A percentile compares a stretch with the other conserved stretches of the same genome.
Conservation (phyloP, 1,140 invertebrate species). For the Leptinotarsa texana region DNA sequence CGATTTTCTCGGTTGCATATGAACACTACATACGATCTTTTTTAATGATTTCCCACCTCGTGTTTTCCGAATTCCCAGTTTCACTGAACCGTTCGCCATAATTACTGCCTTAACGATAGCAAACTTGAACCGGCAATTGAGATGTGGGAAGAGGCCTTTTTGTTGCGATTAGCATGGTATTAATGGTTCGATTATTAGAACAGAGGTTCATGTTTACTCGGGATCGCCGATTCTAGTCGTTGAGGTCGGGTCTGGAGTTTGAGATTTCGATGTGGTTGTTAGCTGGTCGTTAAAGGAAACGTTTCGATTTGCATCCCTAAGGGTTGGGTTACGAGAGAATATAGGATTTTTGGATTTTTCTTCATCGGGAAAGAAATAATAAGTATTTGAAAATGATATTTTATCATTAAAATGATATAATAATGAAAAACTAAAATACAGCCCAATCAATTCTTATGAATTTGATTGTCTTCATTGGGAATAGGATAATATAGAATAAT, state of each 20-base stretch:
- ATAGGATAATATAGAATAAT: too few species aligned
- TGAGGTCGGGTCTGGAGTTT: neutral
- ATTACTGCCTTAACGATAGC: conserved; percentile 12
- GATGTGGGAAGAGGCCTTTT: conserved; percentile 5
- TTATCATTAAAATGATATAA: too few species aligned
- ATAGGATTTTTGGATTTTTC: too few species aligned
- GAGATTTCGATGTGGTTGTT: too few species aligned
- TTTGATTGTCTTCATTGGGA: too few species aligned
- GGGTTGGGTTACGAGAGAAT: too few species aligned
- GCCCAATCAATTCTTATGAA: too few species aligned
- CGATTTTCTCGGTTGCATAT: neutral
- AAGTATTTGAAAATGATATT: too few species aligned
- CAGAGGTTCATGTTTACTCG: conserved; percentile 3
- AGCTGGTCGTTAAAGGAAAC: too few species aligned
- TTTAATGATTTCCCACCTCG: conserved; percentile 13
- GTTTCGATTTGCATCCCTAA: too few species aligned
- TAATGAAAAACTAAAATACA: too few species aligned
- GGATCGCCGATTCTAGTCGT: neutral
- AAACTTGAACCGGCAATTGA: conserved; percentile 9
- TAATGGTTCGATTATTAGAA: conserved; percentile 14
- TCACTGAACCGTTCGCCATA: neutral
- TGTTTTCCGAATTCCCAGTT: neutral
- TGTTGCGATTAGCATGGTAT: conserved; percentile 13
- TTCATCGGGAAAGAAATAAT: too few species aligned
- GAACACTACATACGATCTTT: neutral